Evolutionary conservation across 2,888 invertebrate genomes (phyloP).

Genomic region (Gortyna flavago): DNA sequence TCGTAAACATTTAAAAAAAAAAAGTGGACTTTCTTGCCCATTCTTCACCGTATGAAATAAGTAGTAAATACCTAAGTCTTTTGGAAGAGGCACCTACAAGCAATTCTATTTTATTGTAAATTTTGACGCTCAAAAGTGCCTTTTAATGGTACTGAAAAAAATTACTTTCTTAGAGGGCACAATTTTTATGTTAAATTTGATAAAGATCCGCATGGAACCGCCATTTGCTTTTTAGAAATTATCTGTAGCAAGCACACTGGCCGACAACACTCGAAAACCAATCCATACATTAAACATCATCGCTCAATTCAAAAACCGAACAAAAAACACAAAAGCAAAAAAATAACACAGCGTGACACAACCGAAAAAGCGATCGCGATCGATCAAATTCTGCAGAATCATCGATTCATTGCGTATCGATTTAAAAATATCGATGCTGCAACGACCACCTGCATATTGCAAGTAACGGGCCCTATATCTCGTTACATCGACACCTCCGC

Average conservation of each 20-base stretch:
- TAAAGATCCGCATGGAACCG: not conserved
- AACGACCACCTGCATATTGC: slow-evolving; percentile 84
- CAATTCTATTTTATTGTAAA: too few species aligned
- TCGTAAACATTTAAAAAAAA: not conserved
- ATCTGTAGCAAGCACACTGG: slow-evolving; percentile 38
- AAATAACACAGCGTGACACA: slow-evolving; percentile 59
- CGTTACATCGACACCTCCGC: slow-evolving; percentile 84
- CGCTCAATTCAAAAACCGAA: slow-evolving; percentile 47
- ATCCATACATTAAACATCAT: slow-evolving; percentile 45
- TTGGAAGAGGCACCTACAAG: not conserved
- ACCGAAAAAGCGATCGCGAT: slow-evolving; percentile 64
- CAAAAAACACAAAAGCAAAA: slow-evolving; percentile 33
- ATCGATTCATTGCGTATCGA: slow-evolving; percentile 78
- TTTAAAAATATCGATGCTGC: slow-evolving; percentile 66
- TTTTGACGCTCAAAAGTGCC: not conserved
- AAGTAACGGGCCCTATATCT: slow-evolving; percentile 82
- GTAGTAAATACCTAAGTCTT: too few species aligned
- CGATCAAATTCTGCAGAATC: slow-evolving; percentile 68
- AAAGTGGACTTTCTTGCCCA: not conserved
- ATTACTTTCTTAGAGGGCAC: not conserved
- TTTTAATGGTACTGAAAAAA: not conserved
- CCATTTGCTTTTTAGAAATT: not conserved
- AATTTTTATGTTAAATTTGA: not conserved
- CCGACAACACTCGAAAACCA: slow-evolving; percentile 35
- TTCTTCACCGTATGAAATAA: not conserved